Base-by-base conservation (phyloP, 1,140 invertebrate species). In the Lysiphlebus fabarum region DNA sequence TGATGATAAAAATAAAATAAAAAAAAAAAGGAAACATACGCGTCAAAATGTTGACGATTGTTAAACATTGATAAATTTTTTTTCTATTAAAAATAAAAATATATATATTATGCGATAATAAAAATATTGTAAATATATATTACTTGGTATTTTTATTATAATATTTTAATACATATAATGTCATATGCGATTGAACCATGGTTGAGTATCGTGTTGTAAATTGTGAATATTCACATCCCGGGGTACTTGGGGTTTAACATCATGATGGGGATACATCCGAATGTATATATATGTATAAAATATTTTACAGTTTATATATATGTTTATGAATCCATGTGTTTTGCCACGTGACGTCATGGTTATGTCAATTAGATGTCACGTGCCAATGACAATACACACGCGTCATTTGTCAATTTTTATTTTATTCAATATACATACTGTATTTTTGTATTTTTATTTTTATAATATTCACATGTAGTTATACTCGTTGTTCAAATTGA, bases 321-420 rank as follows among this genome's bases (percentile, higher is more conserved):
- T n/a, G n/a, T n/a, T n/a, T 17, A 17, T 17, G 17, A 17, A 17
- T 61, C 62, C 58, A 54, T 41, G 56, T 58, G 56, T 54, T n/a
- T 49, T 37, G 69, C 58, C 69, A 70, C 69, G 69, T 67, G 68
- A 61, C 66, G 60, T 61, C 63, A 69, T 64, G 65, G 58, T 51
- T 61, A 36, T 61, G 62, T 64, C 65, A 59, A 63, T 62, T 66
- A 63, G 61, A 44, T 54, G 64, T 65, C 66, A 61, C 62, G 60
- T 63, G 61, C 57, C 62, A 17, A 14, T 45, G 9, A 42, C 40
- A 40, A 43, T 34, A 56, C 61, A 53, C 61, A 62, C 64, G 62
- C 57, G 62, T 63, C 64, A 67, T 65, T 64, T 69, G 65, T 61
- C 61, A 62, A 55, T 62, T 59, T 6, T 11, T 8, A 10, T n/a